Percentiles rank a stretch among this genome's conserved stretches.
Conservation (phyloP, 2,888 invertebrate species). For the Xiphydria camelus region DNA sequence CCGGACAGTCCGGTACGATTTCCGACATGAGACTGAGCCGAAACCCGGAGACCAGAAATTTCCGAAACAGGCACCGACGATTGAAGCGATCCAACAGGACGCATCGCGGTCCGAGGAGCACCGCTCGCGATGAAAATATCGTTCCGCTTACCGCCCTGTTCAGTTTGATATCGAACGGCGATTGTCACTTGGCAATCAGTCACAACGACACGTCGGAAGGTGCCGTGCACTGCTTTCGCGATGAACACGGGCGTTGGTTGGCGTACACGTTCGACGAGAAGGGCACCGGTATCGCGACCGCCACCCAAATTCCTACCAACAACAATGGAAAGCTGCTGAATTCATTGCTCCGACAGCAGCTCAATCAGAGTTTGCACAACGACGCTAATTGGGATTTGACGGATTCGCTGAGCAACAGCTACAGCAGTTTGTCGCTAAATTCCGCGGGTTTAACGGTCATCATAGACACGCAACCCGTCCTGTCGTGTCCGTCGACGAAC, state of each 20-base stretch:
- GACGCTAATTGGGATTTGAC: conserved; percentile 50
- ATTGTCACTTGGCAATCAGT: conserved; percentile 74
- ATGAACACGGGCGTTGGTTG: conserved; percentile 85
- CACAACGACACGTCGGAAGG: conserved; percentile 81
- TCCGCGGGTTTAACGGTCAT: conserved; percentile 56
- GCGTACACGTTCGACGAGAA: conserved; percentile 86
- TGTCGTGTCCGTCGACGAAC: conserved; percentile 42
- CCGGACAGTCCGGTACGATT: conserved; percentile 46
- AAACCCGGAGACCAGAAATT: conserved; percentile 50
- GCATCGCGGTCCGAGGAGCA: conserved; percentile 53
- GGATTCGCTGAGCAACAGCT: conserved; percentile 59
- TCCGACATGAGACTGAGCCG: conserved; percentile 24
- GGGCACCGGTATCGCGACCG: conserved; percentile 63
- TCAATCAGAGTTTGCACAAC: conserved; percentile 36
- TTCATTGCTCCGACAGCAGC: conserved; percentile 47
- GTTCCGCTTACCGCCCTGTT: conserved; percentile 54
- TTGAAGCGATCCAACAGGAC: conserved; percentile 63
- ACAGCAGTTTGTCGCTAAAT: conserved; percentile 60
- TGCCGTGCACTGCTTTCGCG: conserved; percentile 83
- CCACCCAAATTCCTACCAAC: conserved; percentile 38
- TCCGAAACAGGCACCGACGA: conserved; percentile 61
- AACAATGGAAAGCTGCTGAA: conserved; percentile 51
- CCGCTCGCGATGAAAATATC: conserved; percentile 38
- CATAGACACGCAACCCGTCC: conserved; percentile 52
- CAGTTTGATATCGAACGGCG: conserved; percentile 56